Evolutionary conservation across 1,140 invertebrate species (phyloP), one percentile per base, ranked within the genome.

Genomic region (Zaprionus ornatus): DNA sequence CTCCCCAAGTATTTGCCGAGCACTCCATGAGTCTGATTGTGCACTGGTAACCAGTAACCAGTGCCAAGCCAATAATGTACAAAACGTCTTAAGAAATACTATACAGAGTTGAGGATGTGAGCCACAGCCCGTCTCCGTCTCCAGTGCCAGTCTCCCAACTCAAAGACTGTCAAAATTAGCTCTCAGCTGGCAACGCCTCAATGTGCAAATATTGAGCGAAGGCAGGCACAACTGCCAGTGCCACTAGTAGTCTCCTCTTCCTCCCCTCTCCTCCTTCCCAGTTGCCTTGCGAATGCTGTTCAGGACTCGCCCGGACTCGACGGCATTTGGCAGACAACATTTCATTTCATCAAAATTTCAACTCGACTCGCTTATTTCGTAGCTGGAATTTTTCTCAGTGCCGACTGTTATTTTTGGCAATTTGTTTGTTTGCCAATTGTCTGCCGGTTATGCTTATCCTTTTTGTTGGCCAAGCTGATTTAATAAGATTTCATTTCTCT

Each of bases 391-490:
- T 71, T 70, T 71, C 78, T 61, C 62, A 66, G 57, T 68, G 61
- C 57, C 57, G 59, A 66, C 63, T 88, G 80, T 79, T 80, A 77
- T 87, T 86, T 82, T 87, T 86, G 80, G 80, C 72, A 86, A 86
- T 83, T 75, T 86, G 80, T 86, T 87, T 86, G 84, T 86, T 87
- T 88, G 84, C 80, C 84, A 72, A 86, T 86, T 86, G 83, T 86
- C 83, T 86, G 83, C 74, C 79, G 81, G 82, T 82, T 85, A 85
- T 85, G 54, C 72, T 75, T 63, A 71, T 76, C 57, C 67, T 67
- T 68, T 63, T 65, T 71, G 62, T 72, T 57, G 45, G 59, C 73
- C 56, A 62, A 56, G 48, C 60, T 79, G 75, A 79, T 86, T 75
- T 85, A 82, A 86, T 86, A 87, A 79, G 77, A 68, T 83, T 87